A percentile compares a stretch with the other conserved stretches of the same genome.
Evolutionary conservation across 2,113 vertebrate species (phyloP).

Genomic region (Thalassarche chlororhynchos): DNA sequence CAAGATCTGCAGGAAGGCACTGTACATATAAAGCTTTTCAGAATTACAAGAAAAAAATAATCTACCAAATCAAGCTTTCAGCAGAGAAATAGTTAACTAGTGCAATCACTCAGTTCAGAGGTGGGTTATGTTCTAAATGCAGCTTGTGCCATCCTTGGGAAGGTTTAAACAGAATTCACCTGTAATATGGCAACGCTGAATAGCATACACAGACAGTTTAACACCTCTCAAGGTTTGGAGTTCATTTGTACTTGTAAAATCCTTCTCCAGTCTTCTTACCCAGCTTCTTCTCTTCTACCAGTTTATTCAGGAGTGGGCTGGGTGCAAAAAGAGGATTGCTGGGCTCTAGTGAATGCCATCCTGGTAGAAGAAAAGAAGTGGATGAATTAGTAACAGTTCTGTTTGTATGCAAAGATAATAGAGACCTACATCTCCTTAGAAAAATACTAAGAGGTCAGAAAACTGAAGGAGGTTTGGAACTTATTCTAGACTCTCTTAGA

Average conservation of each 20-base stretch:
- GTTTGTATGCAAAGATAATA: background rate
- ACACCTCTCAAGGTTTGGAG: background rate
- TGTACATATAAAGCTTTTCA: constrained; percentile 41
- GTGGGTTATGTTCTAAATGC: background rate
- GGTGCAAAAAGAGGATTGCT: constrained; percentile 85
- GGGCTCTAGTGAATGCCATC: constrained; percentile 84
- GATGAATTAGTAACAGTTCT: background rate
- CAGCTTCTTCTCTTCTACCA: constrained; percentile 90
- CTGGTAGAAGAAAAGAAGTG: constrained; percentile 66
- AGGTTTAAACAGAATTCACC: background rate
- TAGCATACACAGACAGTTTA: background rate
- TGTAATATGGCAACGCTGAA: background rate
- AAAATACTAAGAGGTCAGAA: background rate
- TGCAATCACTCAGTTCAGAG: constrained; percentile 11
- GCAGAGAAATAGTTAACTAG: background rate
- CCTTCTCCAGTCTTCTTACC: constrained; percentile 95
- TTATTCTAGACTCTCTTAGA: background rate
- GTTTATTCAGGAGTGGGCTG: constrained; percentile 82
- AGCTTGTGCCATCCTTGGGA: background rate
- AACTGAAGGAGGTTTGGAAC: background rate
- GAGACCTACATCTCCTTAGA: background rate
- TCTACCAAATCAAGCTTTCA: constrained; percentile 24
- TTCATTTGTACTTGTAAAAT: constrained; percentile 93
- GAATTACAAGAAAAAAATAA: constrained; percentile 36
- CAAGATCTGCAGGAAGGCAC: constrained; percentile 71